These are phyloP conservation scores for Cheumatopsyche charites DNA, from an alignment of 1,140 invertebrate genomes.

Conservation along the genomic window DNA sequence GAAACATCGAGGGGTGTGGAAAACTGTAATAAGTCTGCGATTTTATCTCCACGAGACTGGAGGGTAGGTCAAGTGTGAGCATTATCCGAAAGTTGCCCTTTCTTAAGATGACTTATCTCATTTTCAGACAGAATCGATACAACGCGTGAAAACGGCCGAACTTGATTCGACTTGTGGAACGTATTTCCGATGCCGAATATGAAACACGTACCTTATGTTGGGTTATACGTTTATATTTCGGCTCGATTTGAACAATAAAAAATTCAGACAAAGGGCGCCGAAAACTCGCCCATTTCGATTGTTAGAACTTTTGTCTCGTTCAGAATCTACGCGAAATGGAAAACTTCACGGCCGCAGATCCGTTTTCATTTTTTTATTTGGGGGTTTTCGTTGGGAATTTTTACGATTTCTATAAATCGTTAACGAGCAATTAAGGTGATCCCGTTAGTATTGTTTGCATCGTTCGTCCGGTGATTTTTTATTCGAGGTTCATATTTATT, in stretches of 20 bases:
- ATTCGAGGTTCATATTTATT: no score
- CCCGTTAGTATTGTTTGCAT: no score
- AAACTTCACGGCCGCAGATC: no score
- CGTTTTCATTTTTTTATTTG: no score
- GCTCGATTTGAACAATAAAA: background rate
- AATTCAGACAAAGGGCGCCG: background rate
- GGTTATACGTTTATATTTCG: background rate
- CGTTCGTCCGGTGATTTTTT: no score
- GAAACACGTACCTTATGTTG: no score
- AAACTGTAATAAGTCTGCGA: constrained; percentile 17
- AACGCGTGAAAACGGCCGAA: background rate
- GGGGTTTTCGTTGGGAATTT: no score
- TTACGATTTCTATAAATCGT: no score
- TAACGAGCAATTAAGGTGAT: no score
- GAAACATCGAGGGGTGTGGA: background rate
- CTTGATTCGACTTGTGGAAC: background rate
- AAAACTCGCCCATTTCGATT: background rate
- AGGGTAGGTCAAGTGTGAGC: constrained; percentile 16
- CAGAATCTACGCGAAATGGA: no score
- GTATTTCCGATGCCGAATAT: background rate
- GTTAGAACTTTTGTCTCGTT: no score
- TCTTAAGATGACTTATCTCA: background rate
- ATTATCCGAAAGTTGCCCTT: constrained; percentile 8
- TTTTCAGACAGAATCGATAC: constrained; percentile 10
- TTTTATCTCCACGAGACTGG: background rate